phyloP scores from a whole-genome alignment of 2,797 vertebrate genomes.

The Danio albolineatus region DNA sequence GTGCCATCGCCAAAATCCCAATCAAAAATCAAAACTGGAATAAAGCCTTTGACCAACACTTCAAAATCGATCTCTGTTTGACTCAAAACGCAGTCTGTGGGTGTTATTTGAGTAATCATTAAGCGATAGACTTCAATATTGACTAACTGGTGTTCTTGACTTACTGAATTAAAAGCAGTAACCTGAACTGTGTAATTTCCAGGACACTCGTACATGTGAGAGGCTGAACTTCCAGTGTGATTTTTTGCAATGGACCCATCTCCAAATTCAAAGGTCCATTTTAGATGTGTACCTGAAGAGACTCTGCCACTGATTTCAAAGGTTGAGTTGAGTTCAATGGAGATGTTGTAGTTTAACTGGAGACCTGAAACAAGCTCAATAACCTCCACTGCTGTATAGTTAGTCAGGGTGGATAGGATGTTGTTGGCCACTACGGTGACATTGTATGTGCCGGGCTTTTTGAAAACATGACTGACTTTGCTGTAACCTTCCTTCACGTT shows the following conservation, averaged over 20 bases:
- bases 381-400: constrained; percentile 69
- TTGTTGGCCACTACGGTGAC: constrained; percentile 75
- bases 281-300: constrained; percentile 68
- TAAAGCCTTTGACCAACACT: constrained; percentile 70
- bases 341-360: constrained; percentile 64
- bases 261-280: constrained; percentile 81
- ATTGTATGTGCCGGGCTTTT: constrained; percentile 73
- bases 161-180: constrained; percentile 73
- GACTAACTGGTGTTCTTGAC: constrained; percentile 63
- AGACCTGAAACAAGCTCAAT: constrained; percentile 75
- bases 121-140: constrained; percentile 71
- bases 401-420: constrained; percentile 62
- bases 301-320: constrained; percentile 70
- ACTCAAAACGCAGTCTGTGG: constrained; percentile 68
- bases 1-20: constrained; percentile 80
- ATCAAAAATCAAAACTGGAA: constrained; percentile 68
- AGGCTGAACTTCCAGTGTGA: constrained; percentile 61
- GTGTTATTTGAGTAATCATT: constrained; percentile 68
- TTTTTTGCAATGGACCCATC: constrained; percentile 72
- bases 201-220: constrained; percentile 71
- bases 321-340: constrained; percentile 67
- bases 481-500: constrained; percentile 48
- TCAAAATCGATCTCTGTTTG: constrained; percentile 62
- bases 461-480: constrained; percentile 67
- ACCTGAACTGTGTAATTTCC: constrained; percentile 75